These are phyloP conservation scores for Bombus impatiens DNA, from an alignment of 1,140 invertebrate genomes.

Conservation along the genomic window DNA sequence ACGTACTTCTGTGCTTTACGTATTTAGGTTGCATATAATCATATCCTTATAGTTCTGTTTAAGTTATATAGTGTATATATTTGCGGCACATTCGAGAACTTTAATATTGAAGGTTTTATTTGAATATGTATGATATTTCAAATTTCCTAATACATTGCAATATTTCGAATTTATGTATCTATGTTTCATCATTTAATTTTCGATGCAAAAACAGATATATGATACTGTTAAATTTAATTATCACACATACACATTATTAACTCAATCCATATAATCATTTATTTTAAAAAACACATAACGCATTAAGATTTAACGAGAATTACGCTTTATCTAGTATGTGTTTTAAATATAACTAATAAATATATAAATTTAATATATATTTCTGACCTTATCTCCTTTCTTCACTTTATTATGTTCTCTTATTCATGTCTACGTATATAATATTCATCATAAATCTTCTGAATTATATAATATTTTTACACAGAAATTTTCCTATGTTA, in stretches of 20 bases:
- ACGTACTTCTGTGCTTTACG: background rate
- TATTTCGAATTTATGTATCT: background rate
- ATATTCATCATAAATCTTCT: too few relatives aligned
- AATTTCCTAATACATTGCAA: background rate
- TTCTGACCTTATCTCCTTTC: background rate
- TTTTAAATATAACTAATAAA: background rate
- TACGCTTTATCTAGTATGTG: background rate
- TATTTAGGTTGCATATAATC: background rate
- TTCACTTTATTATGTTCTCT: too few relatives aligned
- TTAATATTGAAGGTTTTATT: background rate
- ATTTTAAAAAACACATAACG: background rate
- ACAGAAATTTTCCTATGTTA: background rate
- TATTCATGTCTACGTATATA: too few relatives aligned
- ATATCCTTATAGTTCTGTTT: too few relatives aligned
- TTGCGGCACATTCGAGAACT: too few relatives aligned
- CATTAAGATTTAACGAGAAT: background rate
- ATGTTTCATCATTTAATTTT: background rate
- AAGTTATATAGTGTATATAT: too few relatives aligned
- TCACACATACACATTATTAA: background rate
- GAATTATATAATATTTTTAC: background rate
- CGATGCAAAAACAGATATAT: background rate
- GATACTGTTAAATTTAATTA: background rate
- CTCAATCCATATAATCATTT: too few relatives aligned
- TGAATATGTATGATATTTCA: background rate
- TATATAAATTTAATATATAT: background rate